phyloP scores from a whole-genome alignment of 2,888 invertebrate species.

The Eupeodes latifasciatus region DNA sequence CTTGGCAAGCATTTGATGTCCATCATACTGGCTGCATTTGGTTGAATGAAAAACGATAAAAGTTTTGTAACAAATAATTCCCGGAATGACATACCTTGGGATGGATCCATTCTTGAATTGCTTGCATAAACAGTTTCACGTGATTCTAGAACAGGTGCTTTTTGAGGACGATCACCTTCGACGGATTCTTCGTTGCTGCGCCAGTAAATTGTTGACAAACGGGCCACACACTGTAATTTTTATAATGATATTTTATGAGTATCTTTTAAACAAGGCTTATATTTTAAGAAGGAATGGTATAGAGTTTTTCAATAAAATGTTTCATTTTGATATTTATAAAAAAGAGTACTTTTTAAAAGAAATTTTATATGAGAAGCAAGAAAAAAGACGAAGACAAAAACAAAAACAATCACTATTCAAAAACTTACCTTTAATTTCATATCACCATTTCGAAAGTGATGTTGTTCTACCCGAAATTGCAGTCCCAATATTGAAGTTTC shows the following conservation, averaged over 20 bases:
- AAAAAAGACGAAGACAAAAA: no score
- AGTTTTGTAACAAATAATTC: constrained; percentile 84
- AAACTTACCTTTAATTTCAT: constrained; percentile 88
- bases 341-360: no score
- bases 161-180: constrained; percentile 88
- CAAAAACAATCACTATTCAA: no score
- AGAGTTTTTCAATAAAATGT: no score
- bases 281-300: no score
- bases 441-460: constrained; percentile 89
- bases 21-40: constrained; percentile 82
- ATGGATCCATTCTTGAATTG: constrained; percentile 88
- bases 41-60: constrained; percentile 84
- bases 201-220: constrained; percentile 89
- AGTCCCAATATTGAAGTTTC: constrained; percentile 89
- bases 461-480: constrained; percentile 88
- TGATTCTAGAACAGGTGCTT: constrained; percentile 89
- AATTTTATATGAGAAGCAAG: no score
- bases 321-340: no score
- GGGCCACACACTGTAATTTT: constrained; percentile 88
- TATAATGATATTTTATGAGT: neutral
- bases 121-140: constrained; percentile 86
- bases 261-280: no score
- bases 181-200: constrained; percentile 91
- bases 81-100: constrained; percentile 87
- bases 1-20: constrained; percentile 71